Evolutionary conservation across 2,888 invertebrate species (phyloP).

Genomic region (Drosophila dives): DNA sequence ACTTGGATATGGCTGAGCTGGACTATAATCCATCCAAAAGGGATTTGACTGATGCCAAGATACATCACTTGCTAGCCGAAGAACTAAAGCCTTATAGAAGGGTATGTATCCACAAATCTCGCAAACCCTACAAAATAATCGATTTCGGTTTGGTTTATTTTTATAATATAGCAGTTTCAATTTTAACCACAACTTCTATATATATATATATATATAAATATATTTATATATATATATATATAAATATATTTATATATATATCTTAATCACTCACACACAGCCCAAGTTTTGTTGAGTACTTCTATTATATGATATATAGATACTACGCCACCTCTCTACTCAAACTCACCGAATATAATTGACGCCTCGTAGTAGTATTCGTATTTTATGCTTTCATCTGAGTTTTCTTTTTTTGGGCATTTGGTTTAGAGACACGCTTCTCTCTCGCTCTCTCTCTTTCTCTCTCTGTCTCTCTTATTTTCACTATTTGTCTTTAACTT

Average conservation of each 20-base stretch:
- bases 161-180: constrained; percentile 53
- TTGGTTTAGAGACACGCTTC: constrained; percentile 55
- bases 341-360: constrained; percentile 42
- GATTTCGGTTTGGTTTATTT: constrained; percentile 58
- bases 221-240: constrained; percentile 6
- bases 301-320: constrained; percentile 35
- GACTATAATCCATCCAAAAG: constrained; percentile 97
- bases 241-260: constrained; percentile 9
- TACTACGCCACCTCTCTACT: constrained; percentile 36
- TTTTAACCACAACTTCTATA: constrained; percentile 36
- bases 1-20: constrained; percentile 96
- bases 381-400: constrained; percentile 47
- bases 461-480: neutral
- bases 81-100: constrained; percentile 94
- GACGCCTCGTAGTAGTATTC: constrained; percentile 48
- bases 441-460: constrained; percentile 23
- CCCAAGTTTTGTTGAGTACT: constrained; percentile 55
- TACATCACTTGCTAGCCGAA: constrained; percentile 95
- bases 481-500: constrained; percentile 42
- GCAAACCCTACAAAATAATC: constrained; percentile 43
- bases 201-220: neutral
- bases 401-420: constrained; percentile 52
- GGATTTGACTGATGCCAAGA: constrained; percentile 96
- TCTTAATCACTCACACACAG: constrained; percentile 51
- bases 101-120: constrained; percentile 86